Evolutionary conservation across 2,797 vertebrate genomes (phyloP).

Genomic region (Gambusia yucatana): DNA sequence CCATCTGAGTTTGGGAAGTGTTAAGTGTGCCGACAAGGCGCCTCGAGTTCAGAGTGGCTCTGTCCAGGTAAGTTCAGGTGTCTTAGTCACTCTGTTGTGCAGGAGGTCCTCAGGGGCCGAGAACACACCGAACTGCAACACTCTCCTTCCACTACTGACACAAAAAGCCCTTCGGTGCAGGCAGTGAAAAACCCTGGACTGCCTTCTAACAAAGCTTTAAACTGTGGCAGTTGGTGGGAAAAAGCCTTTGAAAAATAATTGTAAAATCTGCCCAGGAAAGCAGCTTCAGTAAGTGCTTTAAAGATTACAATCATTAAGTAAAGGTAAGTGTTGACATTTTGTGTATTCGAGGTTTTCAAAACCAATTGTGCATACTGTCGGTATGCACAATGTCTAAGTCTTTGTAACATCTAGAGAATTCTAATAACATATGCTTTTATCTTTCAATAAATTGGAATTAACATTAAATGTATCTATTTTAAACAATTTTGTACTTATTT

Average conservation of each 20-base stretch:
- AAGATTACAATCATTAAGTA: constrained; percentile 36
- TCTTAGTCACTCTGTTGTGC: constrained; percentile 59
- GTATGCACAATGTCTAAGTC: not conserved
- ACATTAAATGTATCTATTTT: not conserved
- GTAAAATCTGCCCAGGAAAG: constrained; percentile 15
- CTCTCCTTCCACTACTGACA: constrained; percentile 41
- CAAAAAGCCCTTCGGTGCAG: constrained; percentile 41
- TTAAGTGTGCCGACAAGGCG: constrained; percentile 50
- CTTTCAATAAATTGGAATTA: not conserved
- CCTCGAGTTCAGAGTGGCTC: constrained; percentile 36
- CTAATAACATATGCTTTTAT: not conserved
- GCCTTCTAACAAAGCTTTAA: constrained; percentile 40
- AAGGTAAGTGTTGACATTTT: not conserved
- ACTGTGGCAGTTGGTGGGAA: constrained; percentile 22
- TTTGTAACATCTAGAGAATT: not conserved
- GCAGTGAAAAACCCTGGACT: constrained; percentile 26
- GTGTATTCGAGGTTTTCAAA: not conserved
- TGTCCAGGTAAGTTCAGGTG: constrained; percentile 54
- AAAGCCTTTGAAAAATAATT: not conserved
- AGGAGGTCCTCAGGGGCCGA: constrained; percentile 45
- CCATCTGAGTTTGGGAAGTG: constrained; percentile 28
- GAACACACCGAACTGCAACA: constrained; percentile 35
- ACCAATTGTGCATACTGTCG: not conserved
- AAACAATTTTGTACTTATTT: not conserved
- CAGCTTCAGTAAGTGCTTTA: constrained; percentile 6